Evolutionary conservation across 2,797 vertebrate species (phyloP).

Genomic region (Semaprochilodus insignis): DNA sequence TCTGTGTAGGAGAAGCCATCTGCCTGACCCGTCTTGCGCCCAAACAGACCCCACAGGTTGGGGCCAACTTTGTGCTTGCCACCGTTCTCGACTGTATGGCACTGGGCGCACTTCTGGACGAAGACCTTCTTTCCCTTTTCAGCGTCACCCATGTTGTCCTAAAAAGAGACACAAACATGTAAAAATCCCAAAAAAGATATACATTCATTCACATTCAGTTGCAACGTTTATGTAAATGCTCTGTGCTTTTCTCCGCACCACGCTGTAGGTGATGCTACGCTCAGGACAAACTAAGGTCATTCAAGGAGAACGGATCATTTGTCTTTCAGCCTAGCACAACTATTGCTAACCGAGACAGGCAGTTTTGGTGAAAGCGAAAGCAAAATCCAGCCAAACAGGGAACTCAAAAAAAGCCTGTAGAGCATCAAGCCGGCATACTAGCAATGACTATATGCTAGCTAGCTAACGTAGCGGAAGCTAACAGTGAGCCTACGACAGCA

Average conservation of each 20-base stretch:
- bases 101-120: constrained; percentile 85
- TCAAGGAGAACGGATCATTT: constrained; percentile 35
- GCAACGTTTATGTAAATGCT: background rate
- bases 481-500: background rate
- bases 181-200: background rate
- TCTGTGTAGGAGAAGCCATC: constrained; percentile 82
- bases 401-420: background rate
- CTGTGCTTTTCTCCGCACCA: background rate
- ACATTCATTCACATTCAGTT: background rate
- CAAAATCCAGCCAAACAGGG: background rate
- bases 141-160: constrained; percentile 75
- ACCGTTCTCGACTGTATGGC: constrained; percentile 82
- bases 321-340: background rate
- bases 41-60: constrained; percentile 84
- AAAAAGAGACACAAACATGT: background rate
- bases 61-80: constrained; percentile 85
- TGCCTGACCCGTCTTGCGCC: constrained; percentile 81
- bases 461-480: background rate
- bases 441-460: background rate
- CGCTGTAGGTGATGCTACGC: background rate
- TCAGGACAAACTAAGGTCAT: constrained; percentile 37
- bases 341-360: no score
- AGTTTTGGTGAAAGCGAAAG: constrained; percentile 1
- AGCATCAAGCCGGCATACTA: background rate
- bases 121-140: constrained; percentile 84